Base-by-base conservation (phyloP, 2,888 invertebrate genomes). In the Stramonita haemastoma region DNA sequence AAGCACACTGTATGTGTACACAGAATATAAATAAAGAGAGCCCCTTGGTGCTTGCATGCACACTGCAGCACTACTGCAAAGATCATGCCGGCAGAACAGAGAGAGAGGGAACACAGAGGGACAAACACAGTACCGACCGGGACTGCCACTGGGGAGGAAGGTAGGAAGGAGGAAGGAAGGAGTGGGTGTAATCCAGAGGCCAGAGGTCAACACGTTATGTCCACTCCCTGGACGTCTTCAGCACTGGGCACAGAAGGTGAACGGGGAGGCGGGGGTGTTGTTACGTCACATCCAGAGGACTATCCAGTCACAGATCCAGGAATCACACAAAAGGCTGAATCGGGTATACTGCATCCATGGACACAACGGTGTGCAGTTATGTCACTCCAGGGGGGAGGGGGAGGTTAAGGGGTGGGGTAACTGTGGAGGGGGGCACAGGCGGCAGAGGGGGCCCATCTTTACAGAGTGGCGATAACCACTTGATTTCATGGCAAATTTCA, bases 131-230 rank as follows among this genome's bases (percentile, higher is more conserved):
- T 83, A 83, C 81, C 81, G 46, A 46, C 46, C 46, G 46, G 46
- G 46, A 13, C 81, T 36, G 46, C 22, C 46, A 17, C 46, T 46
- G 46, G 46, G 46, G 17, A 15, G 34, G n/a, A 15, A 32, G 77
- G n/a, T 32, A 77, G 29, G 77, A 32, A n/a, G 46, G 17, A 15
- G 34, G n/a, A 15, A 32, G 60, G 19, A 60, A 60, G 60, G 60
- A n/a, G 46, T 46, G 22, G 81, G 22, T 22, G 81, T 83, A 83
- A 83, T 83, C 81, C 81, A 83, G n/a, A n/a, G n/a, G 26, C 36
- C 81, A 83, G 8, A 83, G 81, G 46, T 26, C 22, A 26, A 46
- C 46, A 83, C 81, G 81, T 26, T 15, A 29, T 26, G 36, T 46
- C 29, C 81, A 46, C 36, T 2, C 4, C 46, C 46, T 46, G 46